phyloP scores from a whole-genome alignment of 2,888 invertebrate species.

The Acleris emargana region DNA sequence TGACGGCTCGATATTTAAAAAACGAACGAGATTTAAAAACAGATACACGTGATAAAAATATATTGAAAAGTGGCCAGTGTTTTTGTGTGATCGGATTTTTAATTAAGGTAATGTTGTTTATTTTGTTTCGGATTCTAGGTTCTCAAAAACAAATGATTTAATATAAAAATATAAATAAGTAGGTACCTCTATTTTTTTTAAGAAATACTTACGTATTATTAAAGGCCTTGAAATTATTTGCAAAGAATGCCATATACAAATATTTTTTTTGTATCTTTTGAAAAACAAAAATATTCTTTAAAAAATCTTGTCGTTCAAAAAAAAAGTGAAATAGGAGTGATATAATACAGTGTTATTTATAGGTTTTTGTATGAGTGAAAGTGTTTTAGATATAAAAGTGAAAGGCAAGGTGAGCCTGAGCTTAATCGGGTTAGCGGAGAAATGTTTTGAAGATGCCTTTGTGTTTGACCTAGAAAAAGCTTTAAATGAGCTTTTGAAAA shows the following conservation, averaged over 20 bases:
- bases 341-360: slow-evolving; percentile 5
- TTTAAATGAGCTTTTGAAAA: neutral
- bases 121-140: too few species aligned
- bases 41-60: neutral
- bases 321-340: neutral
- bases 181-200: too few species aligned
- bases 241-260: too few species aligned
- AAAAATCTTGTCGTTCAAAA: too few species aligned
- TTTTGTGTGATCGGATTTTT: neutral
- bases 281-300: too few species aligned
- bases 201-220: too few species aligned
- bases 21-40: slow-evolving; percentile 16
- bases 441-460: slow-evolving; percentile 50
- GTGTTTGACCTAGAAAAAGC: slow-evolving; percentile 48
- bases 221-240: too few species aligned
- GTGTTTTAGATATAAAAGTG: slow-evolving; percentile 74
- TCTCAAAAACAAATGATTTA: too few species aligned
- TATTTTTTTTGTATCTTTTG: too few species aligned
- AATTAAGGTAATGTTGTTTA: neutral
- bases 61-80: slow-evolving; percentile 1
- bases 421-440: slow-evolving; percentile 54
- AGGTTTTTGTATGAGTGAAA: slow-evolving; percentile 65
- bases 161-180: neutral
- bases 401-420: slow-evolving; percentile 62
- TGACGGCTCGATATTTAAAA: slow-evolving; percentile 16